Conservation (phyloP, 2,113 vertebrate genomes). For the Guaruba guarouba region DNA sequence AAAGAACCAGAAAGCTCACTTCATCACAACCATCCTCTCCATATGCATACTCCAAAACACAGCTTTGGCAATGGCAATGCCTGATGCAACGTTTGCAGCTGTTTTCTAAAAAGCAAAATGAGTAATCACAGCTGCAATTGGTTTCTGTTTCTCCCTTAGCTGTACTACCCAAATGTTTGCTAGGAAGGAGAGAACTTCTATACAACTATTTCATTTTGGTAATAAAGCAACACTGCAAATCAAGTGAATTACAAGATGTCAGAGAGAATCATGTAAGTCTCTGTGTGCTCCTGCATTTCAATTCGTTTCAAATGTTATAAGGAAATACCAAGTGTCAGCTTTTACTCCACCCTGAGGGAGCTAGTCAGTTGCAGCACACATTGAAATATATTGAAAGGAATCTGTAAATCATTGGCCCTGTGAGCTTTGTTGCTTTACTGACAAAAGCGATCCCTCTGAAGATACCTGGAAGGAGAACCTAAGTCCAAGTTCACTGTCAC, state of each 20-base stretch:
- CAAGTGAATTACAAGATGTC: neutral
- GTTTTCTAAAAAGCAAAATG: neutral
- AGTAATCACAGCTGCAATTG: too few species aligned
- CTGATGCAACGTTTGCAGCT: rapidly evolving
- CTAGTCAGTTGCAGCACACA: neutral
- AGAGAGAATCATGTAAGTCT: neutral
- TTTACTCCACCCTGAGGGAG: neutral
- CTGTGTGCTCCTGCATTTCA: neutral
- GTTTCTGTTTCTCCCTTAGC: rapidly evolving
- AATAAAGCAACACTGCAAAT: neutral
- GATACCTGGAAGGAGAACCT: neutral
- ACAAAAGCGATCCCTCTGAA: neutral
- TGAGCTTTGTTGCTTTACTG: neutral
- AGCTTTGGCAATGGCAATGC: neutral
- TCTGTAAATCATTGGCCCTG: neutral
- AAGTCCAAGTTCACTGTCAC: neutral
- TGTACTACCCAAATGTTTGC: neutral
- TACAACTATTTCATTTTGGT: neutral
- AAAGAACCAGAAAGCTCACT: rapidly evolving
- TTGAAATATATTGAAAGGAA: neutral
- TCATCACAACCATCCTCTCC: neutral
- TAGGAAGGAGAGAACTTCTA: neutral
- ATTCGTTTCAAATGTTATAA: neutral
- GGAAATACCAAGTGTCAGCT: neutral
- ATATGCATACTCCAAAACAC: neutral